phyloP scores from a whole-genome alignment of 2,888 invertebrate species.

The Melanchra persicariae region DNA sequence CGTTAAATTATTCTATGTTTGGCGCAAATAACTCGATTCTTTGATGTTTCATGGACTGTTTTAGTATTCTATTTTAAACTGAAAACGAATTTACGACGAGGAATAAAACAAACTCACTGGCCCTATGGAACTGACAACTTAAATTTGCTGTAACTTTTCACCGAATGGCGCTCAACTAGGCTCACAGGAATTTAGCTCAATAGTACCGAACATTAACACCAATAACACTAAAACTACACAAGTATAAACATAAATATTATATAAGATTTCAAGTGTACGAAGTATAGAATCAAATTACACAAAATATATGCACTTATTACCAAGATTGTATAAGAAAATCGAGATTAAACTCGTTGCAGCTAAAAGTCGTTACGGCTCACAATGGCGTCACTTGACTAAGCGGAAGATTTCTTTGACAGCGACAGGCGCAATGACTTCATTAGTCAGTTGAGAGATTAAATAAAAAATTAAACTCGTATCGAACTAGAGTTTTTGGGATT shows the following conservation, averaged over 20 bases:
- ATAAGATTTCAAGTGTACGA: slow-evolving; percentile 81
- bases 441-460: slow-evolving; percentile 67
- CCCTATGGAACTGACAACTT: slow-evolving; percentile 72
- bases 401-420: slow-evolving; percentile 83
- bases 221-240: slow-evolving; percentile 86
- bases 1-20: slow-evolving; percentile 37
- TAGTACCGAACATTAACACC: slow-evolving; percentile 90
- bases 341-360: slow-evolving; percentile 92
- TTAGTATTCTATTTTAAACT: slow-evolving; percentile 1
- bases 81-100: slow-evolving; percentile 21
- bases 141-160: slow-evolving; percentile 83
- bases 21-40: slow-evolving; percentile 39
- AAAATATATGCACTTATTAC: slow-evolving; percentile 83
- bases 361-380: slow-evolving; percentile 95
- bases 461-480: background rate
- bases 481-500: background rate
- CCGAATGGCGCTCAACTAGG: slow-evolving; percentile 92
- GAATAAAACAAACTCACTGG: slow-evolving; percentile 63
- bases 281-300: slow-evolving; percentile 82
- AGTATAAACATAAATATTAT: slow-evolving; percentile 84
- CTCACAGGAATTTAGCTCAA: slow-evolving; percentile 93
- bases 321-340: slow-evolving; percentile 93
- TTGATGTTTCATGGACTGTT: slow-evolving; percentile 23
- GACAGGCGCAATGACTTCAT: slow-evolving; percentile 70
- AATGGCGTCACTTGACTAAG: slow-evolving; percentile 94